phyloP scores from a whole-genome alignment of 2,113 vertebrate genomes.

The Silurus meridionalis region DNA sequence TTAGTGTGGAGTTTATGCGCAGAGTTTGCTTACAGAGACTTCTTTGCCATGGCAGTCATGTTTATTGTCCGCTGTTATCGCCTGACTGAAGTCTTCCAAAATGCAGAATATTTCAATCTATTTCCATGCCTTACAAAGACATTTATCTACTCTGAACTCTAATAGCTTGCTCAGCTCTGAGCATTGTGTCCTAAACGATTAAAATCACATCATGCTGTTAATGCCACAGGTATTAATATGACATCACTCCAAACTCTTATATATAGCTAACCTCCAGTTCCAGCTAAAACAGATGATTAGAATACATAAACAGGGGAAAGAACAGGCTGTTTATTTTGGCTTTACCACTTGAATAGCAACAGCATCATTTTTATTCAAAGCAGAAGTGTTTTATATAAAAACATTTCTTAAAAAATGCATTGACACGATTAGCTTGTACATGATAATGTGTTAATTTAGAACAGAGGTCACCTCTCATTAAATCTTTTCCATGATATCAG shows the following conservation, averaged over 20 bases:
- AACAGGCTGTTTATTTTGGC: neutral
- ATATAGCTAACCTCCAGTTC: neutral
- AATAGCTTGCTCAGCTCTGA: neutral
- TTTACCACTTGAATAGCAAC: neutral
- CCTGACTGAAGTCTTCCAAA: neutral
- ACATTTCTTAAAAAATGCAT: neutral
- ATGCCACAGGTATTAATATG: constrained; percentile 29
- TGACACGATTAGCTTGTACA: neutral
- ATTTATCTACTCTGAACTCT: neutral
- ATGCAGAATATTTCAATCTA: neutral
- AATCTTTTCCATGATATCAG: neutral
- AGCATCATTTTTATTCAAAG: constrained; percentile 1
- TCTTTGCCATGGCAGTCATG: neutral
- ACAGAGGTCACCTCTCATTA: neutral
- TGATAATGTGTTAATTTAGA: neutral
- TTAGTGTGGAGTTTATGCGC: neutral
- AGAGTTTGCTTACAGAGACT: neutral
- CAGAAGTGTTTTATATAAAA: neutral
- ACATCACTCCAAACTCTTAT: constrained; percentile 13
- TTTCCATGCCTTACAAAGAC: neutral
- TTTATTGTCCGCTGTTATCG: neutral
- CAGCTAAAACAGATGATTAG: constrained; percentile 11
- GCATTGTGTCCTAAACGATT: constrained; percentile 8
- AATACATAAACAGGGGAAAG: neutral
- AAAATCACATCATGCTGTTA: constrained; percentile 31